These are phyloP conservation scores for Oceanites oceanicus DNA, from an alignment of 2,113 vertebrate species.

Conservation along the genomic window DNA sequence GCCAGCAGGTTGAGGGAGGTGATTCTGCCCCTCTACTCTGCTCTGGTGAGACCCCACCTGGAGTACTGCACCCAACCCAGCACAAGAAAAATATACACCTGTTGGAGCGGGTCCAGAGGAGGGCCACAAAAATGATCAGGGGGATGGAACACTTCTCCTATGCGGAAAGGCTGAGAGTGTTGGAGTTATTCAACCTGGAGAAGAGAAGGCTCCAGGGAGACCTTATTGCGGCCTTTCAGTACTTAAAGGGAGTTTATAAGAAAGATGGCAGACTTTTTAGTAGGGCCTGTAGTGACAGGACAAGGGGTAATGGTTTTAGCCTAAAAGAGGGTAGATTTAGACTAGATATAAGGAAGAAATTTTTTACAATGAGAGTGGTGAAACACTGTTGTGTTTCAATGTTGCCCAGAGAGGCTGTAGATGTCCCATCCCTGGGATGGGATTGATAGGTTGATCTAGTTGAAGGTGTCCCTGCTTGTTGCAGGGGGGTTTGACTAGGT, in stretches of 20 bases:
- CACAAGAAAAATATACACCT: neutral
- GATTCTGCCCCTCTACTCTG: too few species aligned
- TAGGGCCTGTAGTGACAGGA: neutral
- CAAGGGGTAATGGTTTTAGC: neutral
- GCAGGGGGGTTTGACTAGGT: neutral
- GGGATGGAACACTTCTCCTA: neutral
- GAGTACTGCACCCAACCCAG: fast-evolving
- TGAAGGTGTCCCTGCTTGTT: neutral
- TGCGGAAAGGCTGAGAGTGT: neutral
- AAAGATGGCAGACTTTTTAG: neutral
- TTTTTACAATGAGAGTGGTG: neutral
- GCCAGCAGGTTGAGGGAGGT: too few species aligned
- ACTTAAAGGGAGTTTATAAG: neutral
- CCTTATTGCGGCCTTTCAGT: neutral
- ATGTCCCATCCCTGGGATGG: neutral
- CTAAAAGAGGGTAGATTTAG: neutral
- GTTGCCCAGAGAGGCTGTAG: neutral
- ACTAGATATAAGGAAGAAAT: neutral
- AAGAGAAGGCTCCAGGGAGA: neutral
- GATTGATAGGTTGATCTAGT: neutral
- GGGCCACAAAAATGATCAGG: neutral
- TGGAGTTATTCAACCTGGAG: neutral
- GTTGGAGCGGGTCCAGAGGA: neutral
- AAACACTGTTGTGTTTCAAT: neutral
- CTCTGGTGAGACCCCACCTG: neutral